phyloP scores from a whole-genome alignment of 2,797 vertebrate species.

The Cygnus olor region DNA sequence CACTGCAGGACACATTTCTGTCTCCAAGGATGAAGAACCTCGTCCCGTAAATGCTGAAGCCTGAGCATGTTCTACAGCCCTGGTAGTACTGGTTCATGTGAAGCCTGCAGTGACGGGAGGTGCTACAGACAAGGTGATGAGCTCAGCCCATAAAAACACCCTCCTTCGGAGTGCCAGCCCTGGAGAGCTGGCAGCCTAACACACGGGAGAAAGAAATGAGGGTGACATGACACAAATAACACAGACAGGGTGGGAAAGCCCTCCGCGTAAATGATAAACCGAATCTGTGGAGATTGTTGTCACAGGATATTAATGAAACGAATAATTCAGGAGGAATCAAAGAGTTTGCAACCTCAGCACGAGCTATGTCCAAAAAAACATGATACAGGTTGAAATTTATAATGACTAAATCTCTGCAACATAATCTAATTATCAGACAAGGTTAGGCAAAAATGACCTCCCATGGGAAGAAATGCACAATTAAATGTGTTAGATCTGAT shows the following conservation, averaged over 20 bases:
- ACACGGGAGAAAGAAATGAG: neutral
- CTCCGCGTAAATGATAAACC: neutral
- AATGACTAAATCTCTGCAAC: constrained; percentile 65
- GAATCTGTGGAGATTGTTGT: constrained; percentile 30
- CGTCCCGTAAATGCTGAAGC: neutral
- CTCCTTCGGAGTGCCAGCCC: neutral
- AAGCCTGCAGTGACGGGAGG: neutral
- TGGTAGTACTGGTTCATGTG: neutral
- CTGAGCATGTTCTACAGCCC: neutral
- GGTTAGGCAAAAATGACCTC: constrained; percentile 72
- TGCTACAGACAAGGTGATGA: neutral
- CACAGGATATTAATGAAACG: constrained; percentile 17
- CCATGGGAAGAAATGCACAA: constrained; percentile 65
- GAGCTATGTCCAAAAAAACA: constrained; percentile 61
- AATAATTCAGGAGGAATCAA: constrained; percentile 64
- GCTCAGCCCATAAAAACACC: neutral
- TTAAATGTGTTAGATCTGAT: constrained; percentile 67
- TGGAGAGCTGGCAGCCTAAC: neutral
- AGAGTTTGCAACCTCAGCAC: constrained; percentile 57
- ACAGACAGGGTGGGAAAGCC: neutral
- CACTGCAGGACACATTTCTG: too few species aligned
- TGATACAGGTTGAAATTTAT: constrained; percentile 59
- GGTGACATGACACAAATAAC: neutral
- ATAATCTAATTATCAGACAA: constrained; percentile 70
- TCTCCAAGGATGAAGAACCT: neutral